Evolutionary conservation across 2,888 invertebrate species (phyloP).

Genomic region (Cyclophora albipunctata): DNA sequence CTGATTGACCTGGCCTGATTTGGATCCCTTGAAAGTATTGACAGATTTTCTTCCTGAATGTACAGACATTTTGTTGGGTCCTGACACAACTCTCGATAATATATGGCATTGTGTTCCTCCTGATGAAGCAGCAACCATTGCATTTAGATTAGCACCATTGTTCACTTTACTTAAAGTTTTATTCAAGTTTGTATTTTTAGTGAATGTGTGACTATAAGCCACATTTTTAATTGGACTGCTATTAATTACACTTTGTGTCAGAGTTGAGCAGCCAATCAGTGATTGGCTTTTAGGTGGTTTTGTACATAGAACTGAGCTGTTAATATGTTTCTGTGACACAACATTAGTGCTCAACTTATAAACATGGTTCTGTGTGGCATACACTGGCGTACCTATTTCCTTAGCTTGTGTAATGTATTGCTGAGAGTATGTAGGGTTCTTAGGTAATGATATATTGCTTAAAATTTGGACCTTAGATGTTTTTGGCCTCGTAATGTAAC

Average conservation of each 20-base stretch:
- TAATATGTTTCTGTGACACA: slow-evolving; percentile 52
- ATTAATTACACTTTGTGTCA: slow-evolving; percentile 52
- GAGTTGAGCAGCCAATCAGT: slow-evolving; percentile 53
- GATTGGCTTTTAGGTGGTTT: slow-evolving; percentile 62
- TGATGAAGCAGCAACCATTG: slow-evolving; percentile 58
- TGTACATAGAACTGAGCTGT: slow-evolving; percentile 57
- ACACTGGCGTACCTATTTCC: slow-evolving; percentile 54
- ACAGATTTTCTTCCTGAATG: slow-evolving; percentile 63
- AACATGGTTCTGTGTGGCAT: slow-evolving; percentile 61
- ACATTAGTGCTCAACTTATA: slow-evolving; percentile 61
- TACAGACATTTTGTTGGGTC: slow-evolving; percentile 67
- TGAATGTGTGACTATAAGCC: slow-evolving; percentile 58
- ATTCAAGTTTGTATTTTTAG: slow-evolving; percentile 60
- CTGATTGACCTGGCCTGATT: slow-evolving; percentile 50
- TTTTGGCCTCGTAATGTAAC: slow-evolving; percentile 54
- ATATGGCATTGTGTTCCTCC: slow-evolving; percentile 66
- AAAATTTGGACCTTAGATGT: slow-evolving; percentile 69
- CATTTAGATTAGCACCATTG: slow-evolving; percentile 67
- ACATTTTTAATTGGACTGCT: slow-evolving; percentile 62
- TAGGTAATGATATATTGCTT: slow-evolving; percentile 67
- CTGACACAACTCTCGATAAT: slow-evolving; percentile 64
- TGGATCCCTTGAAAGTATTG: slow-evolving; percentile 56
- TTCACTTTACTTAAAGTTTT: slow-evolving; percentile 61
- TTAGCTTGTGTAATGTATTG: slow-evolving; percentile 55
- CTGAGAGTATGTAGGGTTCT: slow-evolving; percentile 56